A percentile compares a stretch with the other conserved stretches of the same genome.
These are phyloP conservation scores for Chaetops frenatus DNA, from an alignment of 2,113 vertebrate genomes.

Conservation along the genomic window DNA sequence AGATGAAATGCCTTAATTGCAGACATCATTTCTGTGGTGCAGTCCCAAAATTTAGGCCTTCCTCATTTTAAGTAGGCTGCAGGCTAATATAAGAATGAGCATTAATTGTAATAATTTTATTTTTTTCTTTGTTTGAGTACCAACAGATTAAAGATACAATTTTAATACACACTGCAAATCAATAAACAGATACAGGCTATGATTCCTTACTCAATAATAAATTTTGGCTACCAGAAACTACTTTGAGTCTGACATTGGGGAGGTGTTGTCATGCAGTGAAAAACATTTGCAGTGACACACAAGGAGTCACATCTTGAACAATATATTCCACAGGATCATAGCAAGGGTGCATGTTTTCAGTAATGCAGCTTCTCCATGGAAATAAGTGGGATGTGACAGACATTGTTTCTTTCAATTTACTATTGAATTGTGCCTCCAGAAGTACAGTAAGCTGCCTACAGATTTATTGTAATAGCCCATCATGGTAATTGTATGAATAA, in stretches of 20 bases:
- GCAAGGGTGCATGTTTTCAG: background rate
- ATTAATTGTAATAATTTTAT: background rate
- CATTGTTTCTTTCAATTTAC: slow-evolving; percentile 36
- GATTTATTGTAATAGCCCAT: slow-evolving; percentile 47
- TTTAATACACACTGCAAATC: background rate
- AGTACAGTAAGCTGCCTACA: slow-evolving; percentile 4
- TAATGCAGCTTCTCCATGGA: background rate
- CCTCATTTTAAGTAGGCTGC: background rate
- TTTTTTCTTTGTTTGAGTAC: background rate
- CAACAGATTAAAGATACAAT: background rate
- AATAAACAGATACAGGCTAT: background rate
- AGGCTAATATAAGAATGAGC: background rate
- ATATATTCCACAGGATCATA: background rate
- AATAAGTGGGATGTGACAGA: background rate
- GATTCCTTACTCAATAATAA: background rate
- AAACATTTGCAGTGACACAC: background rate
- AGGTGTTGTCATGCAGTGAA: background rate
- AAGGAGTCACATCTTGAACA: background rate
- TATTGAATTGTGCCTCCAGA: slow-evolving; percentile 13
- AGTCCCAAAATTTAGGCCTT: background rate
- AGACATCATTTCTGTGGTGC: background rate
- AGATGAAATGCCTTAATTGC: background rate
- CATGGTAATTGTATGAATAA: slow-evolving; percentile 41
- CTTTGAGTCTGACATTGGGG: background rate
- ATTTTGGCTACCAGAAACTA: background rate